Base-by-base conservation (phyloP, 2,113 vertebrate species). In the Phylloscopus whistleri region DNA sequence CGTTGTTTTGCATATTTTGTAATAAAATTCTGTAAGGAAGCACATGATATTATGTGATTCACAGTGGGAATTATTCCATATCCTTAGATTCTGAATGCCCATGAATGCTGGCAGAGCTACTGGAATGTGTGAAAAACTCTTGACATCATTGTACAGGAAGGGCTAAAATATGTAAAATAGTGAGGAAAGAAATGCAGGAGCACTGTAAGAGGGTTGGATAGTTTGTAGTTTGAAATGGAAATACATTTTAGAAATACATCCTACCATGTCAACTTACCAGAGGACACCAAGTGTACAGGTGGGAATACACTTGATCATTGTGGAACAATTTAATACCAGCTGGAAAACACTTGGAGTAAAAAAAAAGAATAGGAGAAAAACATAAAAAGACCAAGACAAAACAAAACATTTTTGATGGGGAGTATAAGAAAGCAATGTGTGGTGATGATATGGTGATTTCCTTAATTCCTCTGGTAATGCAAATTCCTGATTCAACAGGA, bases 1-100 rank as follows among this genome's bases (percentile, higher is more conserved):
- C 0, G 0, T 21, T 60, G 7, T 3, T 70, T 35, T 55, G 30
- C 1, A 0, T 56, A 5, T 8, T 26, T 35, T 46, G 1, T 7
- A 31, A 37, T 56, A 80, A 80, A 59, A 5, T 20, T 30, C 10
- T 37, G 4, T 37, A 5, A 22, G 5, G 27, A 56, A 67, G 52
- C 4, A 0, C 3, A 0, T 9, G 0, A 0, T 39, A 26, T 9
- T 53, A 55, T 23, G 33, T 44, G 33, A 0, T 55, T 82, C 8
- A 4, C 20, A 11, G 10, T 1, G 20, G 19, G 14, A 41, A 23
- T 66, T 52, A 14, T 33, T 66, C 31, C 24, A 9, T 3, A 17
- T 35, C 44, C 17, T 72, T 56, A 19, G 16, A 4, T 59, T 39
- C 43, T 20, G 55, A 28, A 3, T 59, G 44, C 14, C 33, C 8